Base-by-base conservation (phyloP, 2,113 vertebrate genomes). In the Prionailurus viverrinus region DNA sequence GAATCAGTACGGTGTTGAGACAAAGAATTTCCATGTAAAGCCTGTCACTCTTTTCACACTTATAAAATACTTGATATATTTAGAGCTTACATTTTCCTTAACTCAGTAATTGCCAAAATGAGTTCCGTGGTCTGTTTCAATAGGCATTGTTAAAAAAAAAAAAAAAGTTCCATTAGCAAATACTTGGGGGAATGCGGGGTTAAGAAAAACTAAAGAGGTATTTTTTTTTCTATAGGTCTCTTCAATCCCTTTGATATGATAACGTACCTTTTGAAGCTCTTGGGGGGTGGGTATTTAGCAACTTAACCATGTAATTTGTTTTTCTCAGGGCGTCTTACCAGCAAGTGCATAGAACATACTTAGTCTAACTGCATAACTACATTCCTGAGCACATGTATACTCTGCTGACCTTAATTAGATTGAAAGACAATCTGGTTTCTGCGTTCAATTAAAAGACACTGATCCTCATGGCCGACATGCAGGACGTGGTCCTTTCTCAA, bases 401-500 rank as follows among this genome's bases (percentile, higher is more conserved):
- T 66, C 61, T 73, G 41, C 31, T 78, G 55, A 89, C 16, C 41
- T 65, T 82, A 71, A 96, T 88, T 96, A 79, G 23, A 89, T 41
- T 61, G 76, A 96, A 96, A 89, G n/a, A 2, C 33, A 96, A 21
- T 66, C 78, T 90, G 41, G 85, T 80, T 97, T 87, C 53, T 94
- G 19, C 14, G 93, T 71, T 78, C 25, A 55, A 41, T 73, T 89
- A 87, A 88, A 58, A 91, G 29, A 86, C 29, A 85, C 29, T 92
- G 45, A 89, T 94, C 19, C 53, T 97, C 45, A 61, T 78, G 66
- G 55, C 33, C 45, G 9, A 92, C 33, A 94, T 83, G n/a, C 1
- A 95, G 36, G 25, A 66, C 92, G 13, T 71, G 80, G n/a, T 3
- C 0, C 79, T 96, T 82, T 69, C 41, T 95, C 45, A 86, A 48